Evolutionary conservation across 2,113 vertebrate species (phyloP).

Genomic region (Ceratotherium simum): DNA sequence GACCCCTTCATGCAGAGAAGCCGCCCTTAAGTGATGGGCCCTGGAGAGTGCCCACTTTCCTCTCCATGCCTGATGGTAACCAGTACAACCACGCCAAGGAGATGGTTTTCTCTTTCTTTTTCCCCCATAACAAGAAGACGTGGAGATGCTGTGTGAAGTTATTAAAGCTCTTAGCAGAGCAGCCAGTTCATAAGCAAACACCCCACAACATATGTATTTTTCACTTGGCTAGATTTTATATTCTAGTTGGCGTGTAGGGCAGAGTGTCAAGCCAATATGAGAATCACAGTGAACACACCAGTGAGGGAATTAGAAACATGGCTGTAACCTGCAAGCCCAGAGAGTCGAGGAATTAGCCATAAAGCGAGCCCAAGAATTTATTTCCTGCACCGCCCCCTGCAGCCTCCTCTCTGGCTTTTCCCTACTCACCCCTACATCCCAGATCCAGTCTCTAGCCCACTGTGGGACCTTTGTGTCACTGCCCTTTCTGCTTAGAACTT

Average conservation of each 20-base stretch:
- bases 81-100: neutral
- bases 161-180: constrained; percentile 46
- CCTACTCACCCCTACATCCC: neutral
- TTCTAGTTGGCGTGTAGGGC: constrained; percentile 66
- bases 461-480: rapidly evolving
- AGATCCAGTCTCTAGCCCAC: neutral
- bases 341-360: constrained; percentile 62
- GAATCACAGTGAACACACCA: constrained; percentile 71
- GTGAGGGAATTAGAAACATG: constrained; percentile 47
- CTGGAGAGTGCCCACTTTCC: neutral
- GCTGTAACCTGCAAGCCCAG: constrained; percentile 61
- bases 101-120: neutral
- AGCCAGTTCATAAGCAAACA: constrained; percentile 39
- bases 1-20: neutral
- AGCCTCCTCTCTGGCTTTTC: neutral
- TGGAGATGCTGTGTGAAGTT: neutral
- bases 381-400: constrained; percentile 30
- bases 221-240: constrained; percentile 64
- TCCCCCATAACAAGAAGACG: neutral
- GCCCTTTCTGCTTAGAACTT: neutral
- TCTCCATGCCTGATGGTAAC: rapidly evolving
- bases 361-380: constrained; percentile 65
- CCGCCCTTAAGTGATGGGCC: neutral
- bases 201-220: constrained; percentile 64
- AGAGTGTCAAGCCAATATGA: constrained; percentile 32